These are phyloP conservation scores for Chelidonichthys spinosus DNA, from an alignment of 2,797 vertebrate species.

Conservation along the genomic window DNA sequence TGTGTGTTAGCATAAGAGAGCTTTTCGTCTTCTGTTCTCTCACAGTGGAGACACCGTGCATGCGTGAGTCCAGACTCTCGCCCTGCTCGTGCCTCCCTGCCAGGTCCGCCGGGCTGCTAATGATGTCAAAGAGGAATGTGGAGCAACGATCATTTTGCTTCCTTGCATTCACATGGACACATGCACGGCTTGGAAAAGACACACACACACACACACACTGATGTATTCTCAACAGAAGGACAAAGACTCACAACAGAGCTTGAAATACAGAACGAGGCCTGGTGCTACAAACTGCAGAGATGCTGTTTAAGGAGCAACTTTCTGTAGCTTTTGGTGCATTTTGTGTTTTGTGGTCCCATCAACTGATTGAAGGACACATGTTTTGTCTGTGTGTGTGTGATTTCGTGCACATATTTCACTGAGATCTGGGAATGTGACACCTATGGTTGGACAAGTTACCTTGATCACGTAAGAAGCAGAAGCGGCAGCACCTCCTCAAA, in stretches of 20 bases:
- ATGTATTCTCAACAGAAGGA: constrained; percentile 18
- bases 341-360: background rate
- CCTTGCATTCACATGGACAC: constrained; percentile 48
- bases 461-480: background rate
- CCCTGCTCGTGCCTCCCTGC: constrained; percentile 44
- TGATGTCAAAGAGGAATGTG: constrained; percentile 58
- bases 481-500: background rate
- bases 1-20: background rate
- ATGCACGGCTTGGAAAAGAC: background rate
- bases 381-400: background rate
- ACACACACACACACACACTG: constrained; percentile 4
- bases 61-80: constrained; percentile 39
- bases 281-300: background rate
- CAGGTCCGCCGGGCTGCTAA: constrained; percentile 32
- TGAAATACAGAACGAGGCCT: background rate
- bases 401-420: background rate
- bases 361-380: background rate
- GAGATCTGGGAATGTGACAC: background rate
- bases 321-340: background rate
- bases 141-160: constrained; percentile 36
- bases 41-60: background rate
- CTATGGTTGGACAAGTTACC: background rate
- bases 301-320: constrained; percentile 17
- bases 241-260: constrained; percentile 8
- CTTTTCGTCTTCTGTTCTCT: background rate